Conservation (phyloP, 2,113 vertebrate species). For the Mustela lutreola region DNA sequence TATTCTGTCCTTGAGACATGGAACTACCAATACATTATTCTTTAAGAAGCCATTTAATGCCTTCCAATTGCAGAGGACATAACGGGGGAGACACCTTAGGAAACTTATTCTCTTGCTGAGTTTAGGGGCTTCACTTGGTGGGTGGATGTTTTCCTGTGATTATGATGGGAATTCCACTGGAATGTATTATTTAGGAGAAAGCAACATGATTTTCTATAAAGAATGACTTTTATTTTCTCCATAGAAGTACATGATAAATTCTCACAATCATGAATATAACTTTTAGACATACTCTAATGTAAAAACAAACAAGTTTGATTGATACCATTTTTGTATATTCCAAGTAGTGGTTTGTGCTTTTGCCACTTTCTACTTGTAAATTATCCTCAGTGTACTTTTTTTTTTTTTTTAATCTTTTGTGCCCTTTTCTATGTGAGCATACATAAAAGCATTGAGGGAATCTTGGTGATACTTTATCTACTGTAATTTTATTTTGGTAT, state of each 20-base stretch:
- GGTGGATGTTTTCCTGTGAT: not conserved
- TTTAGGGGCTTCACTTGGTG: not conserved
- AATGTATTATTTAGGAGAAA: not conserved
- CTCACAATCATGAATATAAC: not conserved
- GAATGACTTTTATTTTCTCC: not conserved
- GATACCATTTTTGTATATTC: not conserved
- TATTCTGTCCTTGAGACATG: not conserved
- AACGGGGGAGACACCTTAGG: not conserved
- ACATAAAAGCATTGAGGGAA: not conserved
- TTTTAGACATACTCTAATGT: conserved; percentile 3
- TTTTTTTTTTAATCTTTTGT: not conserved
- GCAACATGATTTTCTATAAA: not conserved
- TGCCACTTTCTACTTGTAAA: not conserved
- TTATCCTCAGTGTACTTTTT: not conserved
- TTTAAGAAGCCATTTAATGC: not conserved
- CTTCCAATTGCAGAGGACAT: not conserved
- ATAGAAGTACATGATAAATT: not conserved
- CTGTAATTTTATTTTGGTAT: not conserved
- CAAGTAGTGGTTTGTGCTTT: not conserved
- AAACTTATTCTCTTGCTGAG: not conserved
- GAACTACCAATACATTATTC: not conserved
- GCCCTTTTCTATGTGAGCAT: not conserved
- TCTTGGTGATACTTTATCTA: not conserved
- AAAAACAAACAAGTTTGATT: not conserved
- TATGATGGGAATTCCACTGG: not conserved